Base-by-base conservation (phyloP, 2,113 vertebrate species). In the Xenopus laevis region DNA sequence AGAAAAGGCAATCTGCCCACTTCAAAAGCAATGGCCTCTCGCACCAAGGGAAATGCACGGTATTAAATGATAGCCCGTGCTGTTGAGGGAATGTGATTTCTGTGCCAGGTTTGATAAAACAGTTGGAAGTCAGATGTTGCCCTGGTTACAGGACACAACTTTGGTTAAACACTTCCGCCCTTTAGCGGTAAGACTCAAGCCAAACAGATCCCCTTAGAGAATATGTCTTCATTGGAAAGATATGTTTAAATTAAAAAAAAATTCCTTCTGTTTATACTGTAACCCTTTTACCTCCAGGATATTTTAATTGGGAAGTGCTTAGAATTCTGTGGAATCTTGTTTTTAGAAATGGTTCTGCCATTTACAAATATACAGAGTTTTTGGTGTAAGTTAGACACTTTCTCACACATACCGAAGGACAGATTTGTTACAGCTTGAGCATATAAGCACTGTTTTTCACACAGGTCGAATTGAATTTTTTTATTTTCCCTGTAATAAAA, bases 101-200 rank as follows among this genome's bases (percentile, higher is more conserved):
- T 57, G 67, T 77, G 74, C 74, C 67, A 77, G 40, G 45, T 70
- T 77, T 77, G 66, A 70, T 77, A 77, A 77, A 60, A 70, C 16
- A 50, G 74, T 64, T 77, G 60, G 66, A 77, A 64, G 74, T 77
- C 66, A 50, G 60, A 64, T 18, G 67, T 77, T 77, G 59, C 62
- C 59, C 64, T 77, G 63, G 74, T 21, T 70, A 70, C 74, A 45
- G 30, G 74, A 77, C 74, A 77, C 74, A 77, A 69, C 66, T 77
- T 77, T 77, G 74, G 74, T 77, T 70, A 77, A 77, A 77, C 74
- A 77, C 74, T 77, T 77, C 74, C 74, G 74, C 74, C 74, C 74
- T 77, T 77, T 67, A 64, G 74, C 47, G 62, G 61, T 63, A 55
- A 46, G 30, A 13, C 69, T 64, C 4, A 46, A 57, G 74, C 59